These are phyloP conservation scores for Engraulis encrasicolus DNA, from an alignment of 2,113 vertebrate genomes.

Conservation along the genomic window DNA sequence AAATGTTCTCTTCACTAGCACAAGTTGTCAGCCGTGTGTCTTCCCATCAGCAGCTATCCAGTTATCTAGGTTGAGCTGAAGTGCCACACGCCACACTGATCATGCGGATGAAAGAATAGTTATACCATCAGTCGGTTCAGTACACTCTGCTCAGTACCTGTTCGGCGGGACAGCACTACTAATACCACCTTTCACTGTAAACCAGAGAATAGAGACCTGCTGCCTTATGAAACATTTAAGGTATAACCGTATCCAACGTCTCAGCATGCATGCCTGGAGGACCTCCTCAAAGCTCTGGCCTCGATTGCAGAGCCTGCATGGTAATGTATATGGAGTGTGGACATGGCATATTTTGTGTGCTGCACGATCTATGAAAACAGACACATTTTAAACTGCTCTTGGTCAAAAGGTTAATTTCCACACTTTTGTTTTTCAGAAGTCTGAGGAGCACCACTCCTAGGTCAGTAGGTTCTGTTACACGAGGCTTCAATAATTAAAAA, in stretches of 20 bases:
- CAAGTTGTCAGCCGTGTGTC: neutral
- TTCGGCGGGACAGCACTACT: neutral
- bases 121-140: neutral
- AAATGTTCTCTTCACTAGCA: neutral
- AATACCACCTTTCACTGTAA: neutral
- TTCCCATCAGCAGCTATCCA: neutral
- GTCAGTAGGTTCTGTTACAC: conserved; percentile 70
- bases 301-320: conserved; percentile 25
- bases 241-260: neutral
- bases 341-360: conserved; percentile 37
- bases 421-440: conserved; percentile 47
- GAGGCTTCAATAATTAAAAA: conserved; percentile 66
- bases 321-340: conserved; percentile 34
- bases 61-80: neutral
- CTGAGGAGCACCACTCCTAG: conserved; percentile 61
- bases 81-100: neutral
- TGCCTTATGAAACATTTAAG: neutral
- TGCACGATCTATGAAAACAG: conserved; percentile 42
- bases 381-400: conserved; percentile 58
- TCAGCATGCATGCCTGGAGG: neutral
- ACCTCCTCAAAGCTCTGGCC: conserved; percentile 25
- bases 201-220: neutral
- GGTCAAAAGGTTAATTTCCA: conserved; percentile 58
- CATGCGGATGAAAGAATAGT: neutral
- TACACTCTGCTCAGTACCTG: neutral